Percentiles rank a stretch among this genome's conserved stretches.
Conservation (phyloP, 2,888 invertebrate species). For the Hanleya hanleyi region DNA sequence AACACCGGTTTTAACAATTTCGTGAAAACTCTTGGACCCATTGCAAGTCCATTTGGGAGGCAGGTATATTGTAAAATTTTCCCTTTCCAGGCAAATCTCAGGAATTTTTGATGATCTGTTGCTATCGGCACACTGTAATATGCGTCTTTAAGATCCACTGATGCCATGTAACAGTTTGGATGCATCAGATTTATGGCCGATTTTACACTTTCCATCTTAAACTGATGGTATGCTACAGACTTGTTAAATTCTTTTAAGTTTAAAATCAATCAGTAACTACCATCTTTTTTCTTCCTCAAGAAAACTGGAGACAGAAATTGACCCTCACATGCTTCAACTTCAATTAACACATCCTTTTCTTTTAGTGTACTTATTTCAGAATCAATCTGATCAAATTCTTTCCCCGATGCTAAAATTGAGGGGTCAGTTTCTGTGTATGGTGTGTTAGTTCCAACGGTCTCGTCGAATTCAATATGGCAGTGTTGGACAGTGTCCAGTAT, state of each 20-base stretch:
- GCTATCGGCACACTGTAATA: too few relatives aligned
- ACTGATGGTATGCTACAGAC: conserved; percentile 11
- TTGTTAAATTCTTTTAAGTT: conserved; percentile 16
- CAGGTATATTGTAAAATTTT: conserved; percentile 21
- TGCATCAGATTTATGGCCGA: too few relatives aligned
- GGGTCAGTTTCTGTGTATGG: background rate
- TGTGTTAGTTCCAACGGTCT: too few relatives aligned
- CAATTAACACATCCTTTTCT: background rate
- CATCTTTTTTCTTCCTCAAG: too few relatives aligned
- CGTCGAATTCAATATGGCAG: background rate
- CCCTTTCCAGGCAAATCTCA: conserved; percentile 14
- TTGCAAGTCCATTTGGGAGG: conserved; percentile 17
- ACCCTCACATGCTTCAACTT: background rate
- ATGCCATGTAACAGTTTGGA: too few relatives aligned
- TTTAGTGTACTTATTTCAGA: background rate
- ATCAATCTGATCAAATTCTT: background rate
- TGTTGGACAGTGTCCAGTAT: background rate
- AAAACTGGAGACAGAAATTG: too few relatives aligned
- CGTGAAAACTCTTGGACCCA: conserved; percentile 24
- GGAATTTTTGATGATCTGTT: conserved; percentile 11
- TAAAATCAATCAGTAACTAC: too few relatives aligned
- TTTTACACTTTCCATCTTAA: too few relatives aligned
- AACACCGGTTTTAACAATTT: too few relatives aligned
- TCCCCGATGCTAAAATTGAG: background rate
- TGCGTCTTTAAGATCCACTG: too few relatives aligned